A percentile compares a stretch with the other conserved stretches of the same genome.
These are phyloP conservation scores for Drosophila formosana DNA, from an alignment of 2,888 invertebrate species.

Conservation along the genomic window DNA sequence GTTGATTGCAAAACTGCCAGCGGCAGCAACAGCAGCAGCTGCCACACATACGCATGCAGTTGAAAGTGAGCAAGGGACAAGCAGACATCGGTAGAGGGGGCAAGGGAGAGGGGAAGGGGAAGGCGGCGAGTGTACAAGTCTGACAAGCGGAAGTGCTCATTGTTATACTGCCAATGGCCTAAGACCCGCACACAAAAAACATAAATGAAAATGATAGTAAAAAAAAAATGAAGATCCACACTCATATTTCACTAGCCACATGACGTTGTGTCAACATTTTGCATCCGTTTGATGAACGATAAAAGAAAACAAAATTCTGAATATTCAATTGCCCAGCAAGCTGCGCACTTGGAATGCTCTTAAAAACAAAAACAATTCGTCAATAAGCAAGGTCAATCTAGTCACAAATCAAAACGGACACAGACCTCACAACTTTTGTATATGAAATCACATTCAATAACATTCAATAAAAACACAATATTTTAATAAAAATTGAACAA, in stretches of 20 bases:
- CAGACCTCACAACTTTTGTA: too few species aligned
- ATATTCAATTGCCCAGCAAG: conserved; percentile 1
- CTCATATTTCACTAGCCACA: conserved; percentile 73
- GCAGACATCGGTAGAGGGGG: not conserved
- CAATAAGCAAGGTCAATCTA: too few species aligned
- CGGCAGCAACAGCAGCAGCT: conserved; percentile 33
- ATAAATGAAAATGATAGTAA: not conserved
- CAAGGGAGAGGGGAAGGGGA: too few species aligned
- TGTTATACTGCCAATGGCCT: conserved; percentile 73
- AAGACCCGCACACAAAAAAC: conserved; percentile 34
- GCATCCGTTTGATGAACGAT: conserved; percentile 62
- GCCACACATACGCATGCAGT: conserved; percentile 18
- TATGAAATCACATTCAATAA: too few species aligned
- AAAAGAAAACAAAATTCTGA: conserved; percentile 32
- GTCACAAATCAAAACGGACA: too few species aligned
- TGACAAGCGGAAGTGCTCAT: conserved; percentile 71
- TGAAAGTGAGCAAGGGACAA: not conserved
- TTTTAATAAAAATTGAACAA: too few species aligned
- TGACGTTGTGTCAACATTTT: conserved; percentile 77
- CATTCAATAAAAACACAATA: too few species aligned
- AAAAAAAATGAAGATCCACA: conserved; percentile 36
- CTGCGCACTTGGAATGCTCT: conserved; percentile 27
- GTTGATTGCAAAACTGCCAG: conserved; percentile 68
- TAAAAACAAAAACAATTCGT: not conserved
- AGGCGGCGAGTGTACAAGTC: conserved; percentile 11